Base-by-base conservation (phyloP, 2,113 vertebrate species). In the Arenaria interpres region DNA sequence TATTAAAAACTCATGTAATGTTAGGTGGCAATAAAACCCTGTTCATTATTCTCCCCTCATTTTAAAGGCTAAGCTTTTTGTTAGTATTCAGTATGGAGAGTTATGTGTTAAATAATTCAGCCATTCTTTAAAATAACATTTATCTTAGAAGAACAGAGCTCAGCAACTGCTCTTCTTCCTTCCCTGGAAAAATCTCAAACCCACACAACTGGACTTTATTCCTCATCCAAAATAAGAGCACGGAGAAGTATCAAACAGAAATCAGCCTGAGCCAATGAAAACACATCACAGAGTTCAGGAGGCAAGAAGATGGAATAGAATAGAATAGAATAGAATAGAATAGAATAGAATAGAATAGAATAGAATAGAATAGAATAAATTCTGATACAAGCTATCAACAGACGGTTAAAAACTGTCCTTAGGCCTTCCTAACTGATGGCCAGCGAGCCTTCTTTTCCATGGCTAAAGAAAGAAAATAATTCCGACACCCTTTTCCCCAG, bases 21-120 rank as follows among this genome's bases (percentile, higher is more conserved):
- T 54, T 92, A 94, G 85, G 66, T 76, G 25, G 63, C 90, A 91
- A 97, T 75, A 88, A 92, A 97, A 95, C 73, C 32, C 63, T 77
- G 60, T 56, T 95, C 77, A 73, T 84, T 94, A 74, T 46, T 96
- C 59, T 60, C 41, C 21, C 87, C 89, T 63, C 72, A 86, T 80
- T 83, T 88, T 64, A 88, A 67, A 81, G 57, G 66, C 85, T 92
- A 90, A 88, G 43, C 54, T 74, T 87, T 88, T 59, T 62, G 53
- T 84, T 95, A 86, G 79, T 33, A 90, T 85, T 95, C 72, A 74
- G 25, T 54, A 54, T 20, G 33, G 28, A 66, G 75, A 77, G 43
- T 50, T 77, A 45, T 2, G 41, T 86, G 48, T 41, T 66, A 91
- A 93, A 94, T 79, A 68, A 90, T 91, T 94, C 68, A 67, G 32